phyloP scores from a whole-genome alignment of 2,113 vertebrate genomes.

The rabbit (Oryctolagus cuniculus) region DNA sequence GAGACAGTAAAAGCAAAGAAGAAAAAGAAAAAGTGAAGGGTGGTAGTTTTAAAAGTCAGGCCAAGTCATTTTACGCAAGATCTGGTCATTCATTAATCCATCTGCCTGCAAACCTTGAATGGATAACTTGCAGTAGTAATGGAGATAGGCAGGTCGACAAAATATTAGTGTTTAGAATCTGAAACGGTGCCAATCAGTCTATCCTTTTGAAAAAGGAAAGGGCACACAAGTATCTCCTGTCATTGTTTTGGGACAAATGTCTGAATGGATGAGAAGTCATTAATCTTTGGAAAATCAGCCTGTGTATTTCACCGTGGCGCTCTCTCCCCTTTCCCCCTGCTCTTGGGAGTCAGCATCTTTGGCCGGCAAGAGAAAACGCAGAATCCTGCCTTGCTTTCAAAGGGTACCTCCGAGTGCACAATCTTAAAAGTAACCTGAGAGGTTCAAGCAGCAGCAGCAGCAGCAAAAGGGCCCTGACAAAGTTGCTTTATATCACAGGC shows the following conservation, averaged over 20 bases:
- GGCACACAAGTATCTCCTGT: conserved; percentile 44
- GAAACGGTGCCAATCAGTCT: conserved; percentile 77
- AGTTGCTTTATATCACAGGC: conserved; percentile 55
- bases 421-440: conserved; percentile 78
- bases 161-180: conserved; percentile 71
- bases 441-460: conserved; percentile 74
- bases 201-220: conserved; percentile 76
- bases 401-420: not conserved
- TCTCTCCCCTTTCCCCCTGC: conserved; percentile 7
- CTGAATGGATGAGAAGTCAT: conserved; percentile 80
- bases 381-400: conserved; percentile 77
- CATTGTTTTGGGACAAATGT: conserved; percentile 72
- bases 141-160: conserved; percentile 78
- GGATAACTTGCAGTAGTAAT: conserved; percentile 88
- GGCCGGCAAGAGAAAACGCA: conserved; percentile 66
- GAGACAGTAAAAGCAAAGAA: conserved; percentile 77
- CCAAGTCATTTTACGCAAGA: conserved; percentile 91
- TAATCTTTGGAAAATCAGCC: conserved; percentile 78
- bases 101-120: conserved; percentile 87
- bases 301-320: conserved; percentile 44
- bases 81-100: conserved; percentile 93
- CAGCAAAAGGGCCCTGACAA: conserved; percentile 1
- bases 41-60: conserved; percentile 85
- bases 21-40: not conserved
- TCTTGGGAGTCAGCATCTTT: conserved; percentile 75